Evolutionary conservation across 2,888 invertebrate genomes (phyloP), one percentile per base, ranked within the genome.

Genomic region (Leucozona laternaria): DNA sequence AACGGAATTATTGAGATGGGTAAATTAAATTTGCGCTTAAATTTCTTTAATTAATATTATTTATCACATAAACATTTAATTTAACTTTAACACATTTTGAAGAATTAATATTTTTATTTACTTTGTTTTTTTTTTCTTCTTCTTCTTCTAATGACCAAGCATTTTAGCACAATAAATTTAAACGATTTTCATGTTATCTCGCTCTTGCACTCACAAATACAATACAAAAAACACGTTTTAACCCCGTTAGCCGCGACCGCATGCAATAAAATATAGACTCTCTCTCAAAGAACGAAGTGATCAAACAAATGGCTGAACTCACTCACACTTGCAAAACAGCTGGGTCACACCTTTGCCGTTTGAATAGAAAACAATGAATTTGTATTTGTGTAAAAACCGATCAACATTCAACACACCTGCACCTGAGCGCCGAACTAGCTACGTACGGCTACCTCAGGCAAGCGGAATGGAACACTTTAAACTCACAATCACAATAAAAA

Each of bases 331-430:
- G 2, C 5, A 40, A 11, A 50, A 64, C 58, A 37, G 73, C 37
- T 70, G 68, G 79, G 70, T 84, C 79, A 60, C 80, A 85, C 84
- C 84, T 84, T 76, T 80, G 22, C 55, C 64, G 62, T 31, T 48
- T 25, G 43, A 50, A 68, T 45, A 40, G n/a, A 71, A 43, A 60
- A 77, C 22, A 55, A 45, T 53, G 34, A 13, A 28, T 53, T 31
- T 48, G 70, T 45, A 31, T 45, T 58, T 17, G 66, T 72, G 40
- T 45, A 13, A 70, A 40, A 40, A 50, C 34, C 72, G 77, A 80
- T 77, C 84, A 79, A 60, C 70, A 84, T 79, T 79, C 71, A 77
- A 68, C 76, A 81, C 85, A 85, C 85, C 85, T 85, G 85, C 85
- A 85, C 85, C 77, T 31, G 60, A 58, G 58, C 20, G 15, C 53